phyloP scores from a whole-genome alignment of 2,113 vertebrate species.

The Periophthalmodon schlosseri region DNA sequence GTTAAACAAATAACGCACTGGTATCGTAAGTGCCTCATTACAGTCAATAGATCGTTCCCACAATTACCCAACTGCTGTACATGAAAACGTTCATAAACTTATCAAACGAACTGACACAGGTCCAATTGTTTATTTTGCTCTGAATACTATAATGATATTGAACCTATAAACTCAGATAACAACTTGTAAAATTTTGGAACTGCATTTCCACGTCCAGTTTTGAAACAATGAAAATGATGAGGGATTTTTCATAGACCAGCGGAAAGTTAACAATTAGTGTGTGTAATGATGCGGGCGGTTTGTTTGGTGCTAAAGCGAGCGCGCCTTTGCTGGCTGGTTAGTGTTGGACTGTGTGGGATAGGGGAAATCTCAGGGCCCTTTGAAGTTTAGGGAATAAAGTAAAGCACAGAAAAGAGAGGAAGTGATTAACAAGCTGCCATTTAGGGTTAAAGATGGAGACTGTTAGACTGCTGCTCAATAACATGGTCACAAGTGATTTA shows the following conservation, averaged over 20 bases:
- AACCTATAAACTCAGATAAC: slow-evolving; percentile 5
- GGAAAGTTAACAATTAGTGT: slow-evolving; percentile 63
- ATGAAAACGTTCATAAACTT: background rate
- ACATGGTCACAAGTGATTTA: background rate
- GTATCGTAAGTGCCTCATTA: background rate
- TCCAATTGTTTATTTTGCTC: slow-evolving; percentile 6
- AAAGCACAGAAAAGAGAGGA: slow-evolving; percentile 43
- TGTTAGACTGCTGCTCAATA: slow-evolving; percentile 14
- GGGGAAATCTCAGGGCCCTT: slow-evolving; percentile 42
- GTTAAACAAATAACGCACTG: background rate
- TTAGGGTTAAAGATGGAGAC: slow-evolving; percentile 27
- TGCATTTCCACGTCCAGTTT: background rate
- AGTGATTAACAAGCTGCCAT: slow-evolving; percentile 41
- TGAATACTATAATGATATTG: background rate
- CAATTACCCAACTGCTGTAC: background rate
- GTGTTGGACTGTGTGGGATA: slow-evolving; percentile 52
- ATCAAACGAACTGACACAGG: background rate
- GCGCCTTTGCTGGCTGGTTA: slow-evolving; percentile 53
- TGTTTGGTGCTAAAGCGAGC: slow-evolving; percentile 61
- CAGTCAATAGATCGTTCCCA: background rate
- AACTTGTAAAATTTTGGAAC: background rate
- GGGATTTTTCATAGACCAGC: slow-evolving; percentile 17
- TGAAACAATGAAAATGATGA: slow-evolving; percentile 4
- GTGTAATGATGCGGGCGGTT: slow-evolving; percentile 61
- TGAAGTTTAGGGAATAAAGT: slow-evolving; percentile 47